Evolutionary conservation across 2,113 vertebrate species (phyloP).

Genomic region (Passer montanus): DNA sequence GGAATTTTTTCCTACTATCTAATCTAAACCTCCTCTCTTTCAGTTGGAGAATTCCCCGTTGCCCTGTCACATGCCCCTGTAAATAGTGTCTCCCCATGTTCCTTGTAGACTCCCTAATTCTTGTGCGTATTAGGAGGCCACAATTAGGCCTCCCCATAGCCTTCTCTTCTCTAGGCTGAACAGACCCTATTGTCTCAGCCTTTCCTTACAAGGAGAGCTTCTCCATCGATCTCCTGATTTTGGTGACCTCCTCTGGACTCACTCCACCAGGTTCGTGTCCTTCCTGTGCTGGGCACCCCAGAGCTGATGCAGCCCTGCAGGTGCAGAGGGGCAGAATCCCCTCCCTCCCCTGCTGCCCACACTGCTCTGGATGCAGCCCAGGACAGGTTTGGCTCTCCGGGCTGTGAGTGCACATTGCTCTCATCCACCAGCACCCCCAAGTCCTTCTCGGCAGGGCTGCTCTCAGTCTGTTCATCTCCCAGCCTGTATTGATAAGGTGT

Average conservation of each 20-base stretch:
- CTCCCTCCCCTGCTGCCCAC: rapidly evolving
- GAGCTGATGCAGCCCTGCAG: background rate
- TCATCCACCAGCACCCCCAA: background rate
- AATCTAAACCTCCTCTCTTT: background rate
- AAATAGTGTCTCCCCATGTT: background rate
- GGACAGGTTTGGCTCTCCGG: background rate
- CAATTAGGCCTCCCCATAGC: rapidly evolving
- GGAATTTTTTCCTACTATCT: background rate
- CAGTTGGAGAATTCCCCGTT: background rate
- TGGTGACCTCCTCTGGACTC: background rate
- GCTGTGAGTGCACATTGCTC: background rate
- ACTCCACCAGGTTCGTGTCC: rapidly evolving
- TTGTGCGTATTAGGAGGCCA: background rate
- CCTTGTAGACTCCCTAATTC: background rate
- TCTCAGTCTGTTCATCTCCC: background rate
- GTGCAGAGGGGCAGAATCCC: background rate
- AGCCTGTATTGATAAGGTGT: background rate
- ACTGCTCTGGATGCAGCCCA: background rate
- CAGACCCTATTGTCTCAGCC: background rate
- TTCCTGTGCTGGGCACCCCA: background rate
- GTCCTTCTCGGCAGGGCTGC: background rate
- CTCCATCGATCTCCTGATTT: background rate
- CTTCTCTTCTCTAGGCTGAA: background rate
- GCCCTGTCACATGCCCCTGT: background rate
- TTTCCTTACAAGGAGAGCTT: background rate